Base-by-base conservation (phyloP, 2,888 invertebrate genomes). In the Argyresthia goedartella region DNA sequence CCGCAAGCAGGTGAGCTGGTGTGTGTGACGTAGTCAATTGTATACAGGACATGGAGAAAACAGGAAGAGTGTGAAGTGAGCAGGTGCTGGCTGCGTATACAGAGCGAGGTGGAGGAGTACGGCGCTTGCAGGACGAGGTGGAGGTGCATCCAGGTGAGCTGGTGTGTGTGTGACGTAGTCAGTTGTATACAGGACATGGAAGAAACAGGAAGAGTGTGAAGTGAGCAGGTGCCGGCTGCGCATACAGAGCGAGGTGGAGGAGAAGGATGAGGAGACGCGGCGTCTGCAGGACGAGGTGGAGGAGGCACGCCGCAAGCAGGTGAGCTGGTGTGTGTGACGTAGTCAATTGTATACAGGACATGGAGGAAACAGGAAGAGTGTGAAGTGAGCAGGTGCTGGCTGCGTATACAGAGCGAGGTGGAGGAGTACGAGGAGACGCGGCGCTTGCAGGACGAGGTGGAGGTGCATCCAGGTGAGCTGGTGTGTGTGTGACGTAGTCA, bases 211-310 rank as follows among this genome's bases (percentile, higher is more conserved):
- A 73, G 96, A 97, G 79, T 13, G 96, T 97, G 55, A 89, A 43
- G 14, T 8, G 36, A 36, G 36, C 8, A n/a, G n/a, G n/a, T n/a
- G n/a, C n/a, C n/a, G n/a, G 55, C 89, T 91, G 64, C 93, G 95
- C 72, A 96, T 97, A 67, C 95, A 95, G 76, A 92, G 92, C 57
- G 96, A 96, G 85, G 96, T 97, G 51, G 93, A 93, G 68, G 87
- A 87, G 59, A 95, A 96, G 88, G 96, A 97, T 77, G 89, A 91
- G 52, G 97, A 97, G 88, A 97, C 97, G 45, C 91, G 94, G 66
- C 92, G 95, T 59, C 90, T 98, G 65, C 97, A 97, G 87, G 93
- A 94, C 64, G 97, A 98, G 81, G 97, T 97, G 33, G 96, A 96
- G 78, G 94, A 93, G 64, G 97, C 96, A 52, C 89, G 95, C 57